Conservation (phyloP, 2,888 invertebrate genomes). For the Pseudococcus jackbeardsleyi region DNA sequence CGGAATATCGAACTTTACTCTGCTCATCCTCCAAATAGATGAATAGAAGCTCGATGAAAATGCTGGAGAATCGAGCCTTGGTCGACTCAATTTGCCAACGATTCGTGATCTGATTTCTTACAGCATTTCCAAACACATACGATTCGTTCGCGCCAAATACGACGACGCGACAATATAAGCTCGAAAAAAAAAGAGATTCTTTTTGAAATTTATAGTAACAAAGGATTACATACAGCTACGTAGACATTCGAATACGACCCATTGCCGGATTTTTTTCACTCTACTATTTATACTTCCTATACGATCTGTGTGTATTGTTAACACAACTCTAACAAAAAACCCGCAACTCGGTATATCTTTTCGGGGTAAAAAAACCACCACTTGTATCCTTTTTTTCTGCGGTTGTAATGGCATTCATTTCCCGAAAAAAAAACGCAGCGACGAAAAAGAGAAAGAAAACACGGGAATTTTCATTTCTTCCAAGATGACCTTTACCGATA, state of each 20-base stretch:
- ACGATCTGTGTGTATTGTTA: conserved; percentile 47
- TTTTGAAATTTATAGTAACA: conserved; percentile 42
- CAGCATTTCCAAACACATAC: not conserved
- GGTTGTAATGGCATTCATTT: conserved; percentile 30
- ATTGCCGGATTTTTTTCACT: not conserved
- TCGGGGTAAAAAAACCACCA: not conserved
- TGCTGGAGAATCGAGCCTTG: not conserved
- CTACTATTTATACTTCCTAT: not conserved
- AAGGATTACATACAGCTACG: conserved; percentile 4
- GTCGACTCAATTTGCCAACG: conserved; percentile 20
- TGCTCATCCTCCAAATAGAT: not conserved
- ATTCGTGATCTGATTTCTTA: conserved; percentile 42
- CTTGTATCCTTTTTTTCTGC: conserved; percentile 13
- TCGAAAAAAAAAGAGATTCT: not conserved
- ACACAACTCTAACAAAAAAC: conserved; percentile 18
- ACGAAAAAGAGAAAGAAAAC: not conserved
- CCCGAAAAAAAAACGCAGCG: not conserved
- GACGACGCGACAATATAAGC: conserved; percentile 28
- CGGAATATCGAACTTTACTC: not conserved
- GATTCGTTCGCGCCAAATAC: not conserved
- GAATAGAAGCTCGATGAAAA: not conserved
- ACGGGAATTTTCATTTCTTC: conserved; percentile 12
- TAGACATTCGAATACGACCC: not conserved
- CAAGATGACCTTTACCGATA: conserved; percentile 1
- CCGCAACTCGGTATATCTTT: conserved; percentile 20